These are phyloP conservation scores for Heterotis niloticus DNA, from an alignment of 2,113 vertebrate species.

Conservation along the genomic window DNA sequence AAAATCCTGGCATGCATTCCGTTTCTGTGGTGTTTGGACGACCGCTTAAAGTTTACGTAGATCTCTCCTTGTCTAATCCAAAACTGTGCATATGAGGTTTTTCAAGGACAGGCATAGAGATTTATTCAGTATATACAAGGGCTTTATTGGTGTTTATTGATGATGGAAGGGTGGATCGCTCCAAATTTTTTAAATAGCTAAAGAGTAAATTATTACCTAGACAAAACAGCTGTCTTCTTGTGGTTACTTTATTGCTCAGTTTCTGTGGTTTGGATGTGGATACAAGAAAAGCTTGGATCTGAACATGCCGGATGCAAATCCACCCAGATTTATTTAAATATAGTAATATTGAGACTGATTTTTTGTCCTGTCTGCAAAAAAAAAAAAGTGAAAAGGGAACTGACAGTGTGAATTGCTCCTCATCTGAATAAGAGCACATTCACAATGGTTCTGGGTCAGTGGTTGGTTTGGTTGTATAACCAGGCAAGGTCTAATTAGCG, in stretches of 20 bases:
- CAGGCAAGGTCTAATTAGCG: slow-evolving; percentile 1
- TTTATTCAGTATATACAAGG: too few species aligned
- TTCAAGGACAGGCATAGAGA: neutral
- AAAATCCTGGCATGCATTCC: neutral
- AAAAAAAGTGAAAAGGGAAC: neutral
- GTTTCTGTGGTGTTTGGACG: neutral
- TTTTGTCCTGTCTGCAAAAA: neutral
- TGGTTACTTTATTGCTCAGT: neutral
- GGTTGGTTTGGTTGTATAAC: neutral
- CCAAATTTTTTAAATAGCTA: too few species aligned
- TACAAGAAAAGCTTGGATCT: neutral
- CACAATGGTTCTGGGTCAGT: neutral
- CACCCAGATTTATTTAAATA: neutral
- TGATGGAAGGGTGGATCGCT: too few species aligned
- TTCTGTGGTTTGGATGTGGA: neutral
- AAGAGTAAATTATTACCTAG: too few species aligned
- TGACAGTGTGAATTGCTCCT: neutral
- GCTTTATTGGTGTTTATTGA: too few species aligned
- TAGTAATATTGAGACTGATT: neutral
- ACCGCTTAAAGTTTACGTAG: neutral
- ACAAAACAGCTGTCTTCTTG: too few species aligned
- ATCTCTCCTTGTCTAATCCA: neutral
- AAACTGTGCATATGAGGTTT: neutral
- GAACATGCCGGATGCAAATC: neutral
- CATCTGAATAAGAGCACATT: neutral